These are phyloP conservation scores for Chelonus formosanus DNA, from an alignment of 2,888 invertebrate species.

Conservation along the genomic window DNA sequence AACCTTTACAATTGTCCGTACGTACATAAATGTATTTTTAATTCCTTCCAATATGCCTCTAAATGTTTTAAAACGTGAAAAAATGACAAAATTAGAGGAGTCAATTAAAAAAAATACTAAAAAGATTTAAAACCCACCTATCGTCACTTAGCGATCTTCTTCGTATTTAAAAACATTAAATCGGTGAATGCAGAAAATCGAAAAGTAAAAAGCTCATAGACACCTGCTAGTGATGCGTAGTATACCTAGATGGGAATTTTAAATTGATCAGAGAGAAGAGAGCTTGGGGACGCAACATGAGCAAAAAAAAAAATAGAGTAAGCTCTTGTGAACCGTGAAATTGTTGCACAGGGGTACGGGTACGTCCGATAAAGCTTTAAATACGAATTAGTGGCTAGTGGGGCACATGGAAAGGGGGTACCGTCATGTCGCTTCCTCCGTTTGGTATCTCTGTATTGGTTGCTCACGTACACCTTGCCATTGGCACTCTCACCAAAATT, in stretches of 20 bases:
- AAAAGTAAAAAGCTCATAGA: neutral
- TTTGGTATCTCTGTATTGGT: slow-evolving; percentile 12
- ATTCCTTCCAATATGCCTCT: too few relatives aligned
- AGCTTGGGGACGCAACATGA: neutral
- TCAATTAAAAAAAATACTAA: too few relatives aligned
- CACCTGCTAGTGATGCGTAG: neutral
- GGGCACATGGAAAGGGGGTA: slow-evolving; percentile 32
- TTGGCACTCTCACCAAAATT: slow-evolving; percentile 13
- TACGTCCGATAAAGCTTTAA: slow-evolving; percentile 59
- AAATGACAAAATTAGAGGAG: too few relatives aligned
- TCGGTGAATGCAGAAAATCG: neutral
- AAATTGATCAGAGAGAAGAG: neutral
- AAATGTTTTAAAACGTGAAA: too few relatives aligned
- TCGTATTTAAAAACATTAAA: too few relatives aligned
- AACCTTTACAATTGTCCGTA: too few relatives aligned
- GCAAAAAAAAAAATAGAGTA: slow-evolving; percentile 36
- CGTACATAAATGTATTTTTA: too few relatives aligned
- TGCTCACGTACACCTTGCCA: slow-evolving; percentile 8
- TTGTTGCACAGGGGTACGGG: slow-evolving; percentile 53
- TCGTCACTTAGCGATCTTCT: too few relatives aligned
- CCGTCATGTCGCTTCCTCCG: slow-evolving; percentile 25
- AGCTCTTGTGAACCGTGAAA: slow-evolving; percentile 58
- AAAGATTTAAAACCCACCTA: too few relatives aligned
- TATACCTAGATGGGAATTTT: neutral
- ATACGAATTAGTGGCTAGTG: slow-evolving; percentile 58